A percentile compares a stretch with the other conserved stretches of the same genome.
Conservation (phyloP, 1,140 invertebrate genomes). For the Zaprionus inermis region DNA sequence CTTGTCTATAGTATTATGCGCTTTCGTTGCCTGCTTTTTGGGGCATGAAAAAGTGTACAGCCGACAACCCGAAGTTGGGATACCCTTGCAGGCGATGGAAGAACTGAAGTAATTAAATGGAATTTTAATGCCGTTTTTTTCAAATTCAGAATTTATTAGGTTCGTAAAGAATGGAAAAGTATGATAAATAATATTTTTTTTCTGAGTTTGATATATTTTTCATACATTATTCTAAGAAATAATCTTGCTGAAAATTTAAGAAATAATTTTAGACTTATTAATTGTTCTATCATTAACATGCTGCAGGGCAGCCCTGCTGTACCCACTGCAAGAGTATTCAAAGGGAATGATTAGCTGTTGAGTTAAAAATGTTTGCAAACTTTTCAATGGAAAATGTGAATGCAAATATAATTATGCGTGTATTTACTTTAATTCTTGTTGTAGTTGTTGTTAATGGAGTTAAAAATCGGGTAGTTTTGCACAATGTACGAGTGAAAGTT, state of each 20-base stretch:
- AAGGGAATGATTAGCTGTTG: slow-evolving; percentile 18
- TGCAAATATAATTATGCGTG: slow-evolving; percentile 36
- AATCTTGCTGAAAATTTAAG: not conserved
- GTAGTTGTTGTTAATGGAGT: slow-evolving; percentile 37
- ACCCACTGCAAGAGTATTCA: not conserved
- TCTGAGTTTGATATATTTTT: not conserved
- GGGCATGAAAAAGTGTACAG: slow-evolving; percentile 12
- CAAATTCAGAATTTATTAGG: not conserved
- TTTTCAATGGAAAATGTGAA: slow-evolving; percentile 33
- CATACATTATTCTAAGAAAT: not conserved
- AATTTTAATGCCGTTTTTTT: too few relatives aligned
- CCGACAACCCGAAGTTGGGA: not conserved
- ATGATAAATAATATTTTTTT: not conserved
- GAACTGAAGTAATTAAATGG: too few relatives aligned
- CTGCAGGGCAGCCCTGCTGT: not conserved
- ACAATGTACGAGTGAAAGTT: slow-evolving; percentile 45
- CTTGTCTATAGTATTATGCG: slow-evolving; percentile 6
- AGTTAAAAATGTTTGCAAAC: slow-evolving; percentile 30
- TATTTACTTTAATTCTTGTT: slow-evolving; percentile 27
- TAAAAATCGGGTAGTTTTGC: slow-evolving; percentile 51
- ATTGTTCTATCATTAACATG: too few relatives aligned
- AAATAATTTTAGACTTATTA: too few relatives aligned
- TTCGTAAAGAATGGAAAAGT: too few relatives aligned
- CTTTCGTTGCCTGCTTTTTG: slow-evolving; percentile 37
- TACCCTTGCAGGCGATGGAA: not conserved